Evolutionary conservation across 2,797 vertebrate species (phyloP).

Genomic region (Aphelocoma californica): DNA sequence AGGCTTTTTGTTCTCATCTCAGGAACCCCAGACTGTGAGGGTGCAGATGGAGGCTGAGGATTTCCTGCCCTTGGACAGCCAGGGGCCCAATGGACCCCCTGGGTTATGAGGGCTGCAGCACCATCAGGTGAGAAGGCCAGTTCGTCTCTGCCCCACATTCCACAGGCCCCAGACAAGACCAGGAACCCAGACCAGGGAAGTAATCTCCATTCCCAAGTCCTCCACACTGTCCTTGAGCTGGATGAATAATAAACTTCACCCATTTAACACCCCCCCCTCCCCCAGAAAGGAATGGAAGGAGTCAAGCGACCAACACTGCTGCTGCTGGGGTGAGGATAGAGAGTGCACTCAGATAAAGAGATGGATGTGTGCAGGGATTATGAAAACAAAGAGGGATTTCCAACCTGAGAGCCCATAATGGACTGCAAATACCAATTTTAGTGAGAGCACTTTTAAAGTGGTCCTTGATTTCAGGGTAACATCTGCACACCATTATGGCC

Average conservation of each 20-base stretch:
- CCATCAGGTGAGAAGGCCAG: not conserved
- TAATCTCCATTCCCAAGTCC: not conserved
- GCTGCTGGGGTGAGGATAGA: not conserved
- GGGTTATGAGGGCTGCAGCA: not conserved
- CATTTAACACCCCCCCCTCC: not conserved
- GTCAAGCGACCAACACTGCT: not conserved
- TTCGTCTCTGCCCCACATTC: not conserved
- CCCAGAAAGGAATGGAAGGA: not conserved
- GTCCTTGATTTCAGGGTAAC: constrained; percentile 2
- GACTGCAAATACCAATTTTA: constrained; percentile 31
- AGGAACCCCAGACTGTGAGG: not conserved
- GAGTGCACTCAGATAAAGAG: not conserved
- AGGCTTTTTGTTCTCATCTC: not conserved
- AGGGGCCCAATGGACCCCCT: fast-evolving
- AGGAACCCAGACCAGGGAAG: not conserved
- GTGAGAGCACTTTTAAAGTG: not conserved
- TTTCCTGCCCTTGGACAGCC: not conserved
- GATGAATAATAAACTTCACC: not conserved
- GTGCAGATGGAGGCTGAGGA: not conserved
- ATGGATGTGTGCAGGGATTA: constrained; percentile 30
- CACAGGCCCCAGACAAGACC: not conserved
- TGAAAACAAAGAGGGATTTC: constrained; percentile 10
- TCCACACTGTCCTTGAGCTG: not conserved
- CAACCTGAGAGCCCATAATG: constrained; percentile 28
- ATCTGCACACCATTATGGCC: not conserved